A percentile compares a stretch with the other conserved stretches of the same genome.
Evolutionary conservation across 1,140 invertebrate genomes (phyloP).

Genomic region (Pomacea maculata): DNA sequence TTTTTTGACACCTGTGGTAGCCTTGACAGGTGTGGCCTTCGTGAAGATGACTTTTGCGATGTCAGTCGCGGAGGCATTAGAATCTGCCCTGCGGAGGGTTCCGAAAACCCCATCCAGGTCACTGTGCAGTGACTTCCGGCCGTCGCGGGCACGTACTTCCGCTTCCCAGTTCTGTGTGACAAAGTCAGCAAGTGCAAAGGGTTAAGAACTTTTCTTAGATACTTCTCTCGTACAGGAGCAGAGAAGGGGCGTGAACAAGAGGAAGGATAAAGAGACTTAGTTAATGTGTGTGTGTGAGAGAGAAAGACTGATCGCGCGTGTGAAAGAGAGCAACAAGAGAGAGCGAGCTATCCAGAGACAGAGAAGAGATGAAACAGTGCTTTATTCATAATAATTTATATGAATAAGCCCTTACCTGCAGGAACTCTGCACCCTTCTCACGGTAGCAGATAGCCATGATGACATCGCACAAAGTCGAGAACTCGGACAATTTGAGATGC

Average conservation of each 20-base stretch:
- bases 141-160: slow-evolving; percentile 24
- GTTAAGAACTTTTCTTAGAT: neutral
- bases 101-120: slow-evolving; percentile 29
- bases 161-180: slow-evolving; percentile 18
- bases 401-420: slow-evolving; percentile 1
- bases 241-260: neutral
- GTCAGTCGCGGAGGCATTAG: neutral
- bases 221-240: slow-evolving; percentile 29
- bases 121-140: neutral
- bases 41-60: too few relatives aligned
- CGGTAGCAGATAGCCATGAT: slow-evolving; percentile 52
- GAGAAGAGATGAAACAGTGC: neutral
- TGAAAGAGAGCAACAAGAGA: neutral
- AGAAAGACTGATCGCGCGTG: too few relatives aligned
- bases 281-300: too few relatives aligned
- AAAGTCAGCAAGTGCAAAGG: neutral
- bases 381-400: too few relatives aligned
- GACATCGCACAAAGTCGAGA: slow-evolving; percentile 39
- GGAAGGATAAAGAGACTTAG: neutral
- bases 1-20: too few relatives aligned
- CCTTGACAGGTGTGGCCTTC: too few relatives aligned
- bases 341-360: neutral
- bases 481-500: slow-evolving; percentile 36
- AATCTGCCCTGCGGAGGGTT: slow-evolving; percentile 31
- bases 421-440: slow-evolving; percentile 27